phyloP scores from a whole-genome alignment of 2,797 vertebrate genomes.

The Simalia tracyae region DNA sequence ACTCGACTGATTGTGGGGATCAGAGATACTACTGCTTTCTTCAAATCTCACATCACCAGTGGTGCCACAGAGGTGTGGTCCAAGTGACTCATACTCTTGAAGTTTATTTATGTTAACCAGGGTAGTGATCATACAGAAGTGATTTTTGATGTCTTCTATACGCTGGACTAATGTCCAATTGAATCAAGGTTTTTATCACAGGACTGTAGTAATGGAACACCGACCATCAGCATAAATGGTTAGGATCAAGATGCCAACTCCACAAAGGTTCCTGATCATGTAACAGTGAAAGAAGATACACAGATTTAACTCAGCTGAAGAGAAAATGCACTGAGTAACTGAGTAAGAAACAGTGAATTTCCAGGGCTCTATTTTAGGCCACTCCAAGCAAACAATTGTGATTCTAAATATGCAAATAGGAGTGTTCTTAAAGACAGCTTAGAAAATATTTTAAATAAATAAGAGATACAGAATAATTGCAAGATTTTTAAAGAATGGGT shows the following conservation, averaged over 20 bases:
- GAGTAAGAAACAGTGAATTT: neutral
- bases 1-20: neutral
- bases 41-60: neutral
- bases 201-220: neutral
- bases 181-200: neutral
- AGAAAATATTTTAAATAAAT: too few species aligned
- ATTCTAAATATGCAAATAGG: slow-evolving; percentile 40
- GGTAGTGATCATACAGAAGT: neutral
- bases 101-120: neutral
- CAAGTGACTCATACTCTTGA: neutral
- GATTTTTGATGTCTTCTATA: neutral
- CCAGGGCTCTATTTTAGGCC: neutral
- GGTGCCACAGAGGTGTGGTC: neutral
- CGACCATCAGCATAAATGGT: neutral
- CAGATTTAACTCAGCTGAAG: too few species aligned
- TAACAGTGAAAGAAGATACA: neutral
- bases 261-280: neutral
- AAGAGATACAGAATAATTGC: too few species aligned
- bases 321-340: neutral
- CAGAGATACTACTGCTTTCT: neutral
- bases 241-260: neutral
- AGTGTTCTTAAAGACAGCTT: too few species aligned
- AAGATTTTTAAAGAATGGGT: neutral
- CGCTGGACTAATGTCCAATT: neutral
- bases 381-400: slow-evolving; percentile 25